These are phyloP conservation scores for Apocrypta bakeri DNA, from an alignment of 1,140 invertebrate genomes.

Conservation along the genomic window DNA sequence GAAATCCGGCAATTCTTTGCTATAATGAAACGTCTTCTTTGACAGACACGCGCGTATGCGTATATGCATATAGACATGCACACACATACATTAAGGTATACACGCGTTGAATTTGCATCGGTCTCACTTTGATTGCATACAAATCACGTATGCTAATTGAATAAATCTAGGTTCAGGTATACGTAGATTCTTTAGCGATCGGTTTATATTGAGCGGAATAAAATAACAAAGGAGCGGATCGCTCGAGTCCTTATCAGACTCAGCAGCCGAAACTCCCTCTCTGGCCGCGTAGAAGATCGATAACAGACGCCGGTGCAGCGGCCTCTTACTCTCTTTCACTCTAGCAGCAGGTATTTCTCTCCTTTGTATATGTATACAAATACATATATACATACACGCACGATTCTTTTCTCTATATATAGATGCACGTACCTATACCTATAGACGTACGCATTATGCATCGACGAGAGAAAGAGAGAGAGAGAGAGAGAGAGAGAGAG, in stretches of 20 bases:
- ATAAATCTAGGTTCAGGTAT: no score
- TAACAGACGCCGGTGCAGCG: slow-evolving; percentile 33
- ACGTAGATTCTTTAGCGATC: not conserved
- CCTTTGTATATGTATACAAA: slow-evolving; percentile 17
- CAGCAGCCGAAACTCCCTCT: not conserved
- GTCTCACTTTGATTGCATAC: slow-evolving; percentile 18
- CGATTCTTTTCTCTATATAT: not conserved
- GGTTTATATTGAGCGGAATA: not conserved
- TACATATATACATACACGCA: not conserved
- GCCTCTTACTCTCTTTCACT: not conserved
- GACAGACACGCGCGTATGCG: not conserved
- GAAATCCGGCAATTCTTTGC: slow-evolving; percentile 40
- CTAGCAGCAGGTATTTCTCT: slow-evolving; percentile 56
- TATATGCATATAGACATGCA: no score
- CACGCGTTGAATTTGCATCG: slow-evolving; percentile 24
- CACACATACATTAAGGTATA: no score
- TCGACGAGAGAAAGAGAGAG: slow-evolving; percentile 38
- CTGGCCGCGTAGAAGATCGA: slow-evolving; percentile 25
- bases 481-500: slow-evolving; percentile 43
- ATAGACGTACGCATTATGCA: slow-evolving; percentile 54
- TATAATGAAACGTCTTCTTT: slow-evolving; percentile 24
- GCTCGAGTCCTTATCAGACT: not conserved
- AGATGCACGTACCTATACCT: not conserved
- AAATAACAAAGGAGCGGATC: not conserved
- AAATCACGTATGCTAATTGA: not conserved